Evolutionary conservation across 2,113 vertebrate species (phyloP).

Genomic region (Lates calcarifer): DNA sequence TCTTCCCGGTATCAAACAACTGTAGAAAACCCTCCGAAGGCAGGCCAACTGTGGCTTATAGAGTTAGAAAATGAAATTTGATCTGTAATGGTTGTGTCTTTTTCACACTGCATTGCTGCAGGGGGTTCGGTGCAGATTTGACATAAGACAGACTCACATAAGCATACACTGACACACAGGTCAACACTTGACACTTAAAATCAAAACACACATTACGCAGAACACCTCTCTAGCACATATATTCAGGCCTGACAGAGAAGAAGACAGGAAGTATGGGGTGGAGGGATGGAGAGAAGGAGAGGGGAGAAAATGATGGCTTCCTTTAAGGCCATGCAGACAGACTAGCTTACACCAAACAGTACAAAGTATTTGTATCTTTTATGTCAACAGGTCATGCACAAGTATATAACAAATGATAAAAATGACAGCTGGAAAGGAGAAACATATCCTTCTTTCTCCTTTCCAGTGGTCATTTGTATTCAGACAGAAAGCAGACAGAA

Average conservation of each 20-base stretch:
- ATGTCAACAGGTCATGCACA: not conserved
- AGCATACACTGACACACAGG: constrained; percentile 33
- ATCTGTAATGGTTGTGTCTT: constrained; percentile 24
- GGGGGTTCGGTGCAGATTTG: constrained; percentile 25
- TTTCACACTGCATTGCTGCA: constrained; percentile 8
- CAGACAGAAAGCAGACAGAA: not conserved
- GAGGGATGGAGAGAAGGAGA: constrained; percentile 15
- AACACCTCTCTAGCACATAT: constrained; percentile 40
- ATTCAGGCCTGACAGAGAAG: constrained; percentile 29
- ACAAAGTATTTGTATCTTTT: constrained; percentile 6
- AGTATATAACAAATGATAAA: not conserved
- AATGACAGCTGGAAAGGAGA: not conserved
- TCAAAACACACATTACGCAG: constrained; percentile 50
- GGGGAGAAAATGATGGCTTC: not conserved
- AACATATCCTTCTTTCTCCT: too few species aligned
- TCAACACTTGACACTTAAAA: constrained; percentile 57
- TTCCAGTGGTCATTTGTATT: too few species aligned
- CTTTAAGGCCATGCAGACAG: not conserved
- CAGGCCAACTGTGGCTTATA: constrained; percentile 20
- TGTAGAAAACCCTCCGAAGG: constrained; percentile 2
- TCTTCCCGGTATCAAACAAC: constrained; percentile 36
- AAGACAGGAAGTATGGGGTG: constrained; percentile 30
- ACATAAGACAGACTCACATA: constrained; percentile 54
- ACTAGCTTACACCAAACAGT: not conserved
- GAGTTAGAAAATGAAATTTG: constrained; percentile 41